Evolutionary conservation across 1,140 invertebrate species (phyloP), one percentile per base, ranked within the genome.

Genomic region (Zaprionus capensis): DNA sequence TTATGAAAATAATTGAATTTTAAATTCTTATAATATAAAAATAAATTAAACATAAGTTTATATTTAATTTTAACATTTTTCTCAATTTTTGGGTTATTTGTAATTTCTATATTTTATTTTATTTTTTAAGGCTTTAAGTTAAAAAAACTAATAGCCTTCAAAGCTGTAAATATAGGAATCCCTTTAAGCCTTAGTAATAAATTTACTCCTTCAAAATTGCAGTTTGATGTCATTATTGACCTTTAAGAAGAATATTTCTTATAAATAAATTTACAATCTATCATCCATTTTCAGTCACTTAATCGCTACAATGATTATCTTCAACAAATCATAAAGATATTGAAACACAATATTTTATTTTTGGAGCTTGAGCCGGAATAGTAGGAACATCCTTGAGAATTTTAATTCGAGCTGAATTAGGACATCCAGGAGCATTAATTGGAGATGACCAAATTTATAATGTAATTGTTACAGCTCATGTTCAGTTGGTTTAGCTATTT

Each of bases 241-340:
- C 91, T 70, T 88, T 81, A 15, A 94, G 91, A 93, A 92, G 93
- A 93, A 88, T 80, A 85, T 74, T 78, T 93, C 93, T 92, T 91
- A 91, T 94, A 91, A 92, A 93, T 94, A 94, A 93, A 94, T 94
- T 94, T 94, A 94, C 93, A 94, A 92, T 94, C 92, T 94, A 94
- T 92, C 70, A 92, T 93, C 92, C 94, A 94, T 59, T 36, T 91
- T 94, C 93, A 93, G 93, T 93, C 94, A 94, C 92, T 93, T 94
- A 93, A 94, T 82, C 74, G 91, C 86, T 92, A 94, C 92, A 94
- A 94, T 95, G 94, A 92, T 78, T 96, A 79, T 95, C 93, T 91
- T 96, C 95, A 71, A 96, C 95, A 79, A 96, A 96, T 93, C 96
- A 96, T 93, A 96, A 96, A 94, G 94, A 96, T 94, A 96, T 96